Evolutionary conservation across 2,888 invertebrate species (phyloP).

Genomic region (Caradrina clavipalpis): DNA sequence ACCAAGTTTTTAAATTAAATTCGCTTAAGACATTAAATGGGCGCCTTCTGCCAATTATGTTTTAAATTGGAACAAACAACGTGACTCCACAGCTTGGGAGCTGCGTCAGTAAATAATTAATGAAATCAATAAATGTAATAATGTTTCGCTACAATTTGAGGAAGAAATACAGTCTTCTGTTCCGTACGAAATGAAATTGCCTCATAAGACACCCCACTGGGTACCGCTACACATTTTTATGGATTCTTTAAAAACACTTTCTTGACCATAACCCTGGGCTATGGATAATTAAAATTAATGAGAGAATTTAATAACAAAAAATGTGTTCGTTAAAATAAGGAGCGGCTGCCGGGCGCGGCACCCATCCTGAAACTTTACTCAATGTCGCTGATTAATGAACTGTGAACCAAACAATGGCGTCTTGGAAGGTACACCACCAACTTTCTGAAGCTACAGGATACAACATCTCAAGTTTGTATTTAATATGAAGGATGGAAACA

Average conservation of each 20-base stretch:
- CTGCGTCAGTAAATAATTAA: not conserved
- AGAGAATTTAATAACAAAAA: constrained; percentile 13
- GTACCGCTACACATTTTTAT: not conserved
- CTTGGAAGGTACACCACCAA: constrained; percentile 67
- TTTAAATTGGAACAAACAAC: constrained; percentile 19
- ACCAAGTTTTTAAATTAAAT: constrained; percentile 23
- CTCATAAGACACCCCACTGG: not conserved
- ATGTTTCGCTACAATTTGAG: not conserved
- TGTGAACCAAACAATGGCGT: constrained; percentile 86
- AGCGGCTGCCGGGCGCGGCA: constrained; percentile 74
- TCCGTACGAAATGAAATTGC: not conserved
- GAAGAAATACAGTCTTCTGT: not conserved
- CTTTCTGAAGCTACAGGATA: constrained; percentile 64
- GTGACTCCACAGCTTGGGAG: constrained; percentile 1
- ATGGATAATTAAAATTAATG: constrained; percentile 37
- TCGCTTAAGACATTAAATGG: constrained; percentile 10
- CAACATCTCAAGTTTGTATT: constrained; percentile 14
- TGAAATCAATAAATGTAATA: too few relatives aligned
- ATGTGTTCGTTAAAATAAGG: constrained; percentile 44
- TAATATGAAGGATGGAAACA: constrained; percentile 22
- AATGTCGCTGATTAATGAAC: constrained; percentile 86
- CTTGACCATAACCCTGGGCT: not conserved
- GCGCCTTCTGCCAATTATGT: constrained; percentile 25
- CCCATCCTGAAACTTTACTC: constrained; percentile 79
- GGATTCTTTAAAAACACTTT: not conserved